Evolutionary conservation across 2,888 invertebrate genomes (phyloP), one percentile per base, ranked within the genome.

Genomic region (Neria commutata): DNA sequence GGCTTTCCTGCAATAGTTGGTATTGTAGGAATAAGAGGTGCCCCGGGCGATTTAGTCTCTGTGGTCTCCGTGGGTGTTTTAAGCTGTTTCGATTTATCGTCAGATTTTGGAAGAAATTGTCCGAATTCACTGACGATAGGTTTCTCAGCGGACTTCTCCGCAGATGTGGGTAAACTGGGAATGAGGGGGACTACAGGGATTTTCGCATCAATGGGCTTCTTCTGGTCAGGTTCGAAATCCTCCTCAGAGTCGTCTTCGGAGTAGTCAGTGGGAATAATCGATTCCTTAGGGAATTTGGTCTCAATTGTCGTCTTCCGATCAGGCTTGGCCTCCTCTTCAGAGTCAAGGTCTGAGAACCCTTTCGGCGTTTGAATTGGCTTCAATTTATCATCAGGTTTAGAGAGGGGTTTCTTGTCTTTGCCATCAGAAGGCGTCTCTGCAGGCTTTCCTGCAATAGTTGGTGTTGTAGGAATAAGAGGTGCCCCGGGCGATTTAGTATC

Each of bases 361-460:
- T 19, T 2, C 2, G 14, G 17, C 17, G 6, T n/a, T 33, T 33
- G 6, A 55, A 52, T 34, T 34, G 34, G 26, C 54, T 64, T 64
- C 29, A 49, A 45, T 19, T 46, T 26, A 11, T 29, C 51, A 11
- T 14, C 49, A 2, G 40, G 52, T n/a, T n/a, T n/a, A n/a, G 48
- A 52, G 47, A 47, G 51, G 24, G 61, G 61, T 54, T 61, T 55
- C 24, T 56, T 62, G 40, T 66, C 67, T 46, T 64, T 50, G n/a
- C 8, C n/a, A 37, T 37, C 37, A 14, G n/a, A n/a, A 14, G 37
- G 37, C n/a, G n/a, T n/a, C n/a, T n/a, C n/a, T n/a, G n/a, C n/a
- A n/a, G n/a, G n/a, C n/a, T n/a, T n/a, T n/a, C n/a, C n/a, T n/a
- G n/a, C n/a, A n/a, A n/a, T n/a, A n/a, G n/a, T n/a, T n/a, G n/a